Conservation (phyloP, 2,797 vertebrate species). For the Linurgus olivaceus region DNA sequence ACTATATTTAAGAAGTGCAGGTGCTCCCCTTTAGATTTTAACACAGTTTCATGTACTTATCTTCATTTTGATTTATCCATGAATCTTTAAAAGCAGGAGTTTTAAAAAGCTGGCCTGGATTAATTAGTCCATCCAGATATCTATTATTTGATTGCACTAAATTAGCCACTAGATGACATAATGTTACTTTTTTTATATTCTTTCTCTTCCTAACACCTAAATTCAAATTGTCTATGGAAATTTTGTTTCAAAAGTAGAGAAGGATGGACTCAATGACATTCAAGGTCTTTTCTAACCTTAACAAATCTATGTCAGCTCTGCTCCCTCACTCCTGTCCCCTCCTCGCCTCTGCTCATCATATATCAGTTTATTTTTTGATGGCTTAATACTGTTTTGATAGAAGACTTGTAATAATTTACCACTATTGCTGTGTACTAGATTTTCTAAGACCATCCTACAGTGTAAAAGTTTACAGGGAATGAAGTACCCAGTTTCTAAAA, state of each 20-base stretch:
- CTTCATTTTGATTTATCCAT: not conserved
- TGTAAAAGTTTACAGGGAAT: not conserved
- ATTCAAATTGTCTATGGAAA: not conserved
- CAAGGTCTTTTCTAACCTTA: not conserved
- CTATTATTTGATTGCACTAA: not conserved
- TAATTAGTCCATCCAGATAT: not conserved
- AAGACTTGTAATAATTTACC: not conserved
- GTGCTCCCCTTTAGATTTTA: not conserved
- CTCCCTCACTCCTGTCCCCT: not conserved
- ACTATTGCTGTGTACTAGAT: not conserved
- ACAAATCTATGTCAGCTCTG: rapidly evolving
- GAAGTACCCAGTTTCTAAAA: not conserved
- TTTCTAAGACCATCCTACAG: not conserved
- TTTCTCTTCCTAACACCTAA: not conserved
- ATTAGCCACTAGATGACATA: not conserved
- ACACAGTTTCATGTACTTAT: not conserved
- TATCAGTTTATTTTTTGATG: not conserved
- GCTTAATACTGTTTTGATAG: not conserved
- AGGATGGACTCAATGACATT: not conserved
- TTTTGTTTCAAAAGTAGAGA: not conserved
- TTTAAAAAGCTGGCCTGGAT: not conserved
- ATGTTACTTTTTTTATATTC: not conserved
- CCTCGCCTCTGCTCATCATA: not conserved
- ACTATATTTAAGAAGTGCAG: not conserved
- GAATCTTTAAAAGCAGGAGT: not conserved